phyloP scores from a whole-genome alignment of 1,140 invertebrate species.

The Agrypnia vestita region DNA sequence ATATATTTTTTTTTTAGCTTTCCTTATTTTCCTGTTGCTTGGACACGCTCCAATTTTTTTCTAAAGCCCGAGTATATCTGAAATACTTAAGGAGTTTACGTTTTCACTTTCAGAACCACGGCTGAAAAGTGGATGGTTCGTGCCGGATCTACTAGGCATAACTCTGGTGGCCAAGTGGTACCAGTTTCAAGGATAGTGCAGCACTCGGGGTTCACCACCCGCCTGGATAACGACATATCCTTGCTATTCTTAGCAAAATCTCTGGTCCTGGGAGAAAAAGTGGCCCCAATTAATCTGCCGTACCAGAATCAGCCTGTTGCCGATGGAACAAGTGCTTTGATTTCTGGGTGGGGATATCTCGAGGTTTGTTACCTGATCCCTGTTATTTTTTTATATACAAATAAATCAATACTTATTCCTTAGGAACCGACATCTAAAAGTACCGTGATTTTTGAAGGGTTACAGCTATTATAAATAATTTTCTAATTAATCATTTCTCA shows the following conservation, averaged over 20 bases:
- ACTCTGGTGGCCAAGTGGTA: conserved; percentile 51
- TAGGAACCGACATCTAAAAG: too few relatives aligned
- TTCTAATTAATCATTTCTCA: not conserved
- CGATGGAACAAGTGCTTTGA: conserved; percentile 59
- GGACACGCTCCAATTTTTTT: too few relatives aligned
- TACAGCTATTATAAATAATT: too few relatives aligned
- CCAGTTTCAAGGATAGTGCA: conserved; percentile 34
- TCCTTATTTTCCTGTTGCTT: too few relatives aligned
- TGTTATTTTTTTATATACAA: not conserved
- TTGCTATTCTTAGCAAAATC: conserved; percentile 24
- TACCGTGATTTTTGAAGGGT: too few relatives aligned
- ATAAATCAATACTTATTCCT: too few relatives aligned
- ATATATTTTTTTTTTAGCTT: too few relatives aligned
- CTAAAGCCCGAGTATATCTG: too few relatives aligned
- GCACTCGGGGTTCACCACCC: conserved; percentile 44
- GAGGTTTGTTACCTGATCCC: conserved; percentile 9
- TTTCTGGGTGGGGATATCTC: conserved; percentile 68
- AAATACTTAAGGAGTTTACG: not conserved
- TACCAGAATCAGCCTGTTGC: conserved; percentile 57
- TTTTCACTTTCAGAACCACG: not conserved
- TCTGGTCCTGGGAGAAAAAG: conserved; percentile 28
- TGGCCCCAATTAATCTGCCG: conserved; percentile 41
- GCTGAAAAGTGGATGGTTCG: conserved; percentile 45
- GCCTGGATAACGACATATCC: conserved; percentile 53
- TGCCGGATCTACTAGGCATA: conserved; percentile 50